A percentile compares a stretch with the other conserved stretches of the same genome.
Evolutionary conservation across 2,888 invertebrate species (phyloP).

Genomic region (Hypercompe scribonia): DNA sequence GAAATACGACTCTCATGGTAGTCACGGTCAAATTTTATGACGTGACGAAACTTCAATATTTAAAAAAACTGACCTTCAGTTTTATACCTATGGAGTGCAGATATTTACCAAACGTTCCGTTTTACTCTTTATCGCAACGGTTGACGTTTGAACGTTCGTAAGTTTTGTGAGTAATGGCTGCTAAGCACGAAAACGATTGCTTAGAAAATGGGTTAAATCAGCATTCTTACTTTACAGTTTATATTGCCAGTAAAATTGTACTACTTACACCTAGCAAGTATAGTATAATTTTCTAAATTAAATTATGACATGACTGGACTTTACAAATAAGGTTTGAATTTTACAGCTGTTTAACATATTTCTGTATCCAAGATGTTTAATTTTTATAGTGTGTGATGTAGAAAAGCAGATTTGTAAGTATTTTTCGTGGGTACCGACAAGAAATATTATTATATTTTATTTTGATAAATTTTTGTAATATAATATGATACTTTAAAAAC

Average conservation of each 20-base stretch:
- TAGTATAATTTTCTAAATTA: slow-evolving; percentile 18
- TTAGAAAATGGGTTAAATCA: slow-evolving; percentile 49
- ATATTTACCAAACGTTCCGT: slow-evolving; percentile 38
- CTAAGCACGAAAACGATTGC: slow-evolving; percentile 58
- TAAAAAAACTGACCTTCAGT: slow-evolving; percentile 7
- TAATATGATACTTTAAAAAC: no score
- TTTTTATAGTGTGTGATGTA: no score
- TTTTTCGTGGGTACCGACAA: no score
- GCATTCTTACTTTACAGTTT: slow-evolving; percentile 25
- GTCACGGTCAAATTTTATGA: no score
- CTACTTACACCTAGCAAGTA: slow-evolving; percentile 13
- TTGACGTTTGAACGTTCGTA: slow-evolving; percentile 61
- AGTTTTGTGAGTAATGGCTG: slow-evolving; percentile 60
- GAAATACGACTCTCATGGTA: no score
- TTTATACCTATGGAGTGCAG: slow-evolving; percentile 22
- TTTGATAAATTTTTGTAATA: no score
- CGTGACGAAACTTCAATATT: neutral
- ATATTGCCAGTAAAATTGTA: slow-evolving; percentile 40
- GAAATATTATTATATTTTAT: no score
- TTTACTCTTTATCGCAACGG: slow-evolving; percentile 52
- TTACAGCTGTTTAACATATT: neutral
- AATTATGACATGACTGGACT: slow-evolving; percentile 7
- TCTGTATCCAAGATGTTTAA: neutral
- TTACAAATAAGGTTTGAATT: neutral
- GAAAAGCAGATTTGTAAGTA: no score